A percentile compares a stretch with the other conserved stretches of the same genome.
Evolutionary conservation across 2,113 vertebrate genomes (phyloP).

Genomic region (Struthidea cinerea): DNA sequence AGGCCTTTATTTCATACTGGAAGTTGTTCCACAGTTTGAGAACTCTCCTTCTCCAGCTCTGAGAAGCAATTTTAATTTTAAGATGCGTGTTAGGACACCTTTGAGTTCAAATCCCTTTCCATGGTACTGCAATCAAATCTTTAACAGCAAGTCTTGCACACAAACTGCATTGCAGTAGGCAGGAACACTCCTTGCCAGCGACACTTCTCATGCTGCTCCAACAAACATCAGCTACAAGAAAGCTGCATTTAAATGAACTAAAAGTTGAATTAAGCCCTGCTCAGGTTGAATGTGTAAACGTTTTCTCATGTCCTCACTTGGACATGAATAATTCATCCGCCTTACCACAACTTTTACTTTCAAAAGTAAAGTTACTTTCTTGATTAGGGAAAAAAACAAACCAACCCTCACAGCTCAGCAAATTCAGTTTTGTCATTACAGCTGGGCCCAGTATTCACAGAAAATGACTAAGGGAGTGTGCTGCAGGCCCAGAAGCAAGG

Average conservation of each 20-base stretch:
- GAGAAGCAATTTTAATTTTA: not conserved
- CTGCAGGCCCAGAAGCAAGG: not conserved
- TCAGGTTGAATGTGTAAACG: not conserved
- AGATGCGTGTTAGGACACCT: not conserved
- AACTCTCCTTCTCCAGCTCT: not conserved
- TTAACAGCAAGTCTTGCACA: not conserved
- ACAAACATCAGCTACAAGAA: not conserved
- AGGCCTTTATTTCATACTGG: not conserved
- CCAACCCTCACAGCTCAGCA: not conserved
- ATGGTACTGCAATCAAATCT: not conserved
- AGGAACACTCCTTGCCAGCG: not conserved
- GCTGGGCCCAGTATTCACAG: not conserved
- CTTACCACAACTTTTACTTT: not conserved
- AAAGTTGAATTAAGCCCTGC: not conserved
- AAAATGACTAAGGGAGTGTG: not conserved
- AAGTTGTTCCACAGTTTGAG: not conserved
- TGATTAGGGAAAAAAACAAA: not conserved
- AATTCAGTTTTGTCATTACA: not conserved
- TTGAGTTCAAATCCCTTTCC: not conserved
- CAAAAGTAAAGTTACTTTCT: not conserved
- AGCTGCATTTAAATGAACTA: not conserved
- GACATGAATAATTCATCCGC: not conserved
- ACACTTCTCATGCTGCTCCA: not conserved
- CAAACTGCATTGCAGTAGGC: not conserved
- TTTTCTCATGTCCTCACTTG: not conserved